phyloP scores from a whole-genome alignment of 2,888 invertebrate genomes.

The Rapana venosa region DNA sequence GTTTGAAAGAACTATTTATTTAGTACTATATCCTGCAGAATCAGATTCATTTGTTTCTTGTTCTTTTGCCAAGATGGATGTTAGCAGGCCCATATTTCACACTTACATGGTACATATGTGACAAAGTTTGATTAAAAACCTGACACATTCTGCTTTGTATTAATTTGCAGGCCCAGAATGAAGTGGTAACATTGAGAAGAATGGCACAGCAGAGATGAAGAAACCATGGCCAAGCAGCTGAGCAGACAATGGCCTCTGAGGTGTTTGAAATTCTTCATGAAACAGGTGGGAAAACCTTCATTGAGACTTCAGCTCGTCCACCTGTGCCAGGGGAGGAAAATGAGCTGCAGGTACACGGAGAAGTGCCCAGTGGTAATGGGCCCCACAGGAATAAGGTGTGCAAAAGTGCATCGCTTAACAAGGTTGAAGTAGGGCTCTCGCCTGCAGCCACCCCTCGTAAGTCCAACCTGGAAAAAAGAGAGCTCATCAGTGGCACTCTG shows the following conservation, averaged over 20 bases:
- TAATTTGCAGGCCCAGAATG: slow-evolving; percentile 29
- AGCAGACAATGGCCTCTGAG: slow-evolving; percentile 64
- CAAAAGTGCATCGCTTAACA: slow-evolving; percentile 61
- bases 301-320: slow-evolving; percentile 75
- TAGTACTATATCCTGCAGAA: no score
- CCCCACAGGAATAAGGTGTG: slow-evolving; percentile 72
- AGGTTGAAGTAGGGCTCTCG: slow-evolving; percentile 68
- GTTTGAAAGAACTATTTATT: not conserved
- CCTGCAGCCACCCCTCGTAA: slow-evolving; percentile 74
- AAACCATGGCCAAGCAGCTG: slow-evolving; percentile 35
- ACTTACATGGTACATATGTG: no score
- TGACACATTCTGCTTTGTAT: no score
- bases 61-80: no score
- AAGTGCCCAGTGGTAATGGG: slow-evolving; percentile 72
- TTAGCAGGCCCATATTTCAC: no score
- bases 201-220: slow-evolving; percentile 37
- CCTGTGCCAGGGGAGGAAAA: slow-evolving; percentile 78
- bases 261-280: slow-evolving; percentile 72
- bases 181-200: not conserved
- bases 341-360: slow-evolving; percentile 75
- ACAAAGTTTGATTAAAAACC: not conserved
- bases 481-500: slow-evolving; percentile 41
- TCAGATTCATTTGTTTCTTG: no score
- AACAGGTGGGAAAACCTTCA: slow-evolving; percentile 74
- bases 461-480: slow-evolving; percentile 69